Evolutionary conservation across 2,113 vertebrate genomes (phyloP), one percentile per base, ranked within the genome.

Genomic region (Perognathus longimembris): DNA sequence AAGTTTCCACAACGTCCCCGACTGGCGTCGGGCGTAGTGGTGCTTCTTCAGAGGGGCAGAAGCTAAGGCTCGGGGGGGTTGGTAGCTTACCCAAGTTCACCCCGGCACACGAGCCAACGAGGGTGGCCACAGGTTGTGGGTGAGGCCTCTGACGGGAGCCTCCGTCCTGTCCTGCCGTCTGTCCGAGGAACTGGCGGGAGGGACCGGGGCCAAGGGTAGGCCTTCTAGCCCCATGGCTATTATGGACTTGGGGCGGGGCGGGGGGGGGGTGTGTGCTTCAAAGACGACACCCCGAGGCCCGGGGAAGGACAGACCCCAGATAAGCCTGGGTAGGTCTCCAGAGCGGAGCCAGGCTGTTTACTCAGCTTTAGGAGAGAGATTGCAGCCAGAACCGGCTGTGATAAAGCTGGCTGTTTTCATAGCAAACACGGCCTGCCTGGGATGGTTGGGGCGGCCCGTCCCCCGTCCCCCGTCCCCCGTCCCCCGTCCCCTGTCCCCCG

Each of bases 391-490:
- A 32, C 69, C 82, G 88, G 89, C 71, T n/a, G 82, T 79, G 92
- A 97, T 97, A 98, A 97, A 93, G 90, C 28, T 4, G 20, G 85
- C 20, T 92, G 83, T 81, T 97, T 98, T 96, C 93, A 94, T 95
- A 77, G 83, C 10, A 96, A 97, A 92, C 34, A 75, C 0, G 28
- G 70, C 90, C 82, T 77, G 90, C 96, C 96, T 79, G 73, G 26
- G 76, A 90, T 15, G 17, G 12, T 15, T 54, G 50, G 50, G 50
- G 50, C 14, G 15, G 50, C 12, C n/a, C n/a, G n/a, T n/a, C n/a
- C n/a, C n/a, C n/a, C n/a, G n/a, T n/a, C n/a, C n/a, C n/a, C n/a
- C n/a, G n/a, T n/a, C n/a, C n/a, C n/a, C n/a, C n/a, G n/a, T n/a
- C n/a, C n/a, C n/a, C n/a, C n/a, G n/a, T n/a, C n/a, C n/a, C n/a